Base-by-base conservation (phyloP, 2,888 invertebrate genomes). In the Silvanus unidentatus region DNA sequence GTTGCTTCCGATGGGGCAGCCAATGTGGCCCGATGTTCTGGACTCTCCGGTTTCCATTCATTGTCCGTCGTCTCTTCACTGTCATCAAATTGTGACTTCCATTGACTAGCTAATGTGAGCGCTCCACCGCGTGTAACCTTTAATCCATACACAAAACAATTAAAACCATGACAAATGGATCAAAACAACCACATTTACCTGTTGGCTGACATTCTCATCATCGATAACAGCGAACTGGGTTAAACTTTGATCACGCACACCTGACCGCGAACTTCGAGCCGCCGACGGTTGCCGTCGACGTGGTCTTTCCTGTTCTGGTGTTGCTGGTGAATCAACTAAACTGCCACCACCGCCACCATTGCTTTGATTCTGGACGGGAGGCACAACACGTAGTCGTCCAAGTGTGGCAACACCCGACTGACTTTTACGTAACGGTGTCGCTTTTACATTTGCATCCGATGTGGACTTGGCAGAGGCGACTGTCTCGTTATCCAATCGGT, bases 11-110 rank as follows among this genome's bases (percentile, higher is more conserved):
- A 52, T 50, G 60, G 73, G 68, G 55, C 73, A 64, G 45, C 72
- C 59, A 38, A 66, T 68, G 62, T 52, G 8, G 57, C 61, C 39
- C 67, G 65, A 62, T 80, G 80, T 55, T 80, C 80, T 1, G 80
- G 80, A 57, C 81, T 80, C 59, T 92, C 92, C 53, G 88, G 90
- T 63, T 90, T 91, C 89, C 92, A 92, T 69, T 93, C 93, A 70
- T 93, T 92, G 68, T 94, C 93, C 0, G 91, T 91, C 39, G 92
- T 91, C 62, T 94, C 94, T 56, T 95, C 94, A 0, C 93, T 93
- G 68, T 95, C 94, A 62, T 94, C 94, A 67, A 95, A 95, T 68
- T 95, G 94, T 0, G 93, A 93, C 66, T 94, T 94, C 93, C 95
- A 95, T 63, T 89, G 89, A 12, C 94, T 94, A 1, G 91, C 94